phyloP scores from a whole-genome alignment of 1,140 invertebrate genomes.

The Rhysida immarginata region DNA sequence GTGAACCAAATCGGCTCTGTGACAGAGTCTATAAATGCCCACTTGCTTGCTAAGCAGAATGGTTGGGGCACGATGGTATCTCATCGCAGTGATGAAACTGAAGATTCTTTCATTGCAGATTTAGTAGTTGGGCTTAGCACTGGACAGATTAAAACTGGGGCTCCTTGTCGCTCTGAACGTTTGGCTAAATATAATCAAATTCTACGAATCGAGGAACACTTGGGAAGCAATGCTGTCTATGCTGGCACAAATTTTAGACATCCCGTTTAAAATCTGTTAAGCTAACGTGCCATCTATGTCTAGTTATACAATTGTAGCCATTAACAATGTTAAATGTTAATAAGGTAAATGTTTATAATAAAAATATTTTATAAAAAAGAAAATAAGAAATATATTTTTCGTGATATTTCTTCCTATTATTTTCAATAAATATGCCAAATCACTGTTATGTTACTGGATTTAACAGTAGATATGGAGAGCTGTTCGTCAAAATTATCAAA shows the following conservation, averaged over 20 bases:
- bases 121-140: constrained; percentile 92
- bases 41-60: constrained; percentile 78
- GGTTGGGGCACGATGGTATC: constrained; percentile 99
- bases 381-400: no score
- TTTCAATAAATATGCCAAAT: no score
- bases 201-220: constrained; percentile 93
- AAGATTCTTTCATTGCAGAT: constrained; percentile 98
- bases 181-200: constrained; percentile 99
- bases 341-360: no score
- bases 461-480: no score
- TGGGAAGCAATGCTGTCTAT: constrained; percentile 75
- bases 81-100: constrained; percentile 94
- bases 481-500: no score
- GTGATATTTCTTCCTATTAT: no score
- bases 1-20: constrained; percentile 98
- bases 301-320: no score
- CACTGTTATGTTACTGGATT: no score
- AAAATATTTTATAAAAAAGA: no score
- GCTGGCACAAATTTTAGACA: constrained; percentile 91
- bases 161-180: constrained; percentile 94
- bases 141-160: constrained; percentile 96
- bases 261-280: no score
- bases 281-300: no score
- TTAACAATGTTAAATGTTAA: no score
- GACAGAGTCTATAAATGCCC: constrained; percentile 91